Conservation (phyloP, 2,113 vertebrate genomes). For the Oceanodroma tethys region DNA sequence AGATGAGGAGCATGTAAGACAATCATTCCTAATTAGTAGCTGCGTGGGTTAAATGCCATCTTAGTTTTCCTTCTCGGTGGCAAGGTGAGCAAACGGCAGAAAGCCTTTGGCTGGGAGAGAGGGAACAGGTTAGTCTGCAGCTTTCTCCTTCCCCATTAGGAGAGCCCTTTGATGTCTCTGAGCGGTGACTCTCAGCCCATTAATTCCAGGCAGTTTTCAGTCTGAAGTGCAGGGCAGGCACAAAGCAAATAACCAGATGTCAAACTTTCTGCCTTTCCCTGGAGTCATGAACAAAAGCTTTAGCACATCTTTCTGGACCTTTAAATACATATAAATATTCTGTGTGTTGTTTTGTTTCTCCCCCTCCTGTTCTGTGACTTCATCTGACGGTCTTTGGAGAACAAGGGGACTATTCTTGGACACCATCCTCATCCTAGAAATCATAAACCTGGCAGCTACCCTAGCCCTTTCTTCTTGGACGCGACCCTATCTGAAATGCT, state of each 20-base stretch:
- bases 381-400: background rate
- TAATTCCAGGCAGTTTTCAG: background rate
- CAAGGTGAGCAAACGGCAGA: background rate
- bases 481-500: background rate
- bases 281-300: background rate
- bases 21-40: background rate
- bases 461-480: background rate
- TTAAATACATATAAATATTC: background rate
- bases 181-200: background rate
- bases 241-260: background rate
- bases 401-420: constrained; percentile 1
- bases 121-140: background rate
- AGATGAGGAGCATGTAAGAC: background rate
- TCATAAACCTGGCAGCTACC: constrained; percentile 22
- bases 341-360: background rate
- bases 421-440: constrained; percentile 3
- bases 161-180: background rate
- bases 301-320: background rate
- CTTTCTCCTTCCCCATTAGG: background rate
- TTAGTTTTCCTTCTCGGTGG: background rate
- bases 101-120: background rate
- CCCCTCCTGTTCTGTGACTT: background rate
- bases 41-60: background rate
- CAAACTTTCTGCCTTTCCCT: background rate
- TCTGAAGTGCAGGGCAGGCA: background rate